Base-by-base conservation (phyloP, 2,797 vertebrate genomes). In the Myotis daubentonii region DNA sequence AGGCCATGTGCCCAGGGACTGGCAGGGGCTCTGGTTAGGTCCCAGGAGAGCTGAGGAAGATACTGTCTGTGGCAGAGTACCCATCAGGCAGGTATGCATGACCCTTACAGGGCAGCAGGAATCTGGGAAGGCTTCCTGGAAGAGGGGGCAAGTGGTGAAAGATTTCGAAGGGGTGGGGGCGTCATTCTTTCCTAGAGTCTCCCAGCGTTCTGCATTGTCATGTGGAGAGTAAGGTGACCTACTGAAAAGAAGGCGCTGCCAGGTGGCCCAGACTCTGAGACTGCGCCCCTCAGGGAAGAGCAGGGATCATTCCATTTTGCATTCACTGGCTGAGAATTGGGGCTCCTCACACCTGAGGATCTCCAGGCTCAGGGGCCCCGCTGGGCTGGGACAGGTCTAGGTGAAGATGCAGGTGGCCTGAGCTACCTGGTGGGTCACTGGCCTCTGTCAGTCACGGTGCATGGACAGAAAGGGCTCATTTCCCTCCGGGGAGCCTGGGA, bases 51-150 rank as follows among this genome's bases (percentile, higher is more conserved):
- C 66, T 33, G 36, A 87, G 72, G 41, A 81, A 70, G 82, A 65
- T 0, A 0, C n/a, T 36, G 11, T 86, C 53, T 25, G 36, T 23
- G n/a, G 30, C n/a, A 12, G 33, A 75, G 41, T 2, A 0, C 20
- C 36, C 72, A 36, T 25, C 1, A 17, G 72, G 68, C 33, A 71
- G n/a, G 6, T 30, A 12, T 76, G 36, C 6, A 36, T 57, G 65
- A 53, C 53, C 44, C 66, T 70, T 47, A 1, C 7, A 30, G 53
- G 53, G 53, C 57, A 47, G 74, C 55, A 70, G 80, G 33, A 80
- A 30, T 89, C 84, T 65, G 87, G 75, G 87, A 94, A 92, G 81
- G 87, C 80, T 91, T 95, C 87, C 71, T 12, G 60, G 84, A 68
- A 94, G 55, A 91, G 53, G 23, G 41, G 30, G 41, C 22, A 49